Evolutionary conservation across 92 coral and sea anemone species (phyloP).

Genomic region (Chrysogorgia sp.): DNA sequence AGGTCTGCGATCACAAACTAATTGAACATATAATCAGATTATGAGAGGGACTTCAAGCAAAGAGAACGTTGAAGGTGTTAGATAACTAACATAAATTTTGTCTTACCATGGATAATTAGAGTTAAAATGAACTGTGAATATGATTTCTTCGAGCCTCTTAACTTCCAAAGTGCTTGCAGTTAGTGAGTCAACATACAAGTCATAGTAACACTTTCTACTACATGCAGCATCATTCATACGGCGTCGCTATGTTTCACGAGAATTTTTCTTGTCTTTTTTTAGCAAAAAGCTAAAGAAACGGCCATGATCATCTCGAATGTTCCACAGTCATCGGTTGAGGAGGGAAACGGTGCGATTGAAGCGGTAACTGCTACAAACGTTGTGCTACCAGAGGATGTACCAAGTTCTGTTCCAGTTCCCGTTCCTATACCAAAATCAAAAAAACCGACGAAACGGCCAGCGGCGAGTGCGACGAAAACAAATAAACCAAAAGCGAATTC

Average conservation of each 20-base stretch:
- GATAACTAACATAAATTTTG: too few species aligned
- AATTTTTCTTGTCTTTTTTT: neutral
- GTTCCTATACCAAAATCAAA: constrained; percentile 13
- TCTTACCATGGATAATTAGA: too few species aligned
- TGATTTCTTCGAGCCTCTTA: too few species aligned
- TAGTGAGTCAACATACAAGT: too few species aligned
- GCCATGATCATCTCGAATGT: neutral
- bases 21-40: too few species aligned
- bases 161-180: too few species aligned
- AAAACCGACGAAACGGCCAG: constrained; percentile 23
- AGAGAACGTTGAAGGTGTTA: too few species aligned
- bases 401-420: neutral
- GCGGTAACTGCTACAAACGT: neutral
- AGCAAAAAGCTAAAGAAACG: constrained; percentile 45
- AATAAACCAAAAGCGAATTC: constrained; percentile 16
- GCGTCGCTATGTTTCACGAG: neutral
- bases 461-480: constrained; percentile 24
- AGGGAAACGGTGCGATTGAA: neutral
- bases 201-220: neutral
- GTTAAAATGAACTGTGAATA: too few species aligned
- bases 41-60: too few species aligned
- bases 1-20: too few species aligned
- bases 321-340: constrained; percentile 25
- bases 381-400: neutral
- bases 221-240: neutral